phyloP scores from a whole-genome alignment of 37 sponge, comb jelly and placozoan genomes.

The Hexactinellida sp. region DNA sequence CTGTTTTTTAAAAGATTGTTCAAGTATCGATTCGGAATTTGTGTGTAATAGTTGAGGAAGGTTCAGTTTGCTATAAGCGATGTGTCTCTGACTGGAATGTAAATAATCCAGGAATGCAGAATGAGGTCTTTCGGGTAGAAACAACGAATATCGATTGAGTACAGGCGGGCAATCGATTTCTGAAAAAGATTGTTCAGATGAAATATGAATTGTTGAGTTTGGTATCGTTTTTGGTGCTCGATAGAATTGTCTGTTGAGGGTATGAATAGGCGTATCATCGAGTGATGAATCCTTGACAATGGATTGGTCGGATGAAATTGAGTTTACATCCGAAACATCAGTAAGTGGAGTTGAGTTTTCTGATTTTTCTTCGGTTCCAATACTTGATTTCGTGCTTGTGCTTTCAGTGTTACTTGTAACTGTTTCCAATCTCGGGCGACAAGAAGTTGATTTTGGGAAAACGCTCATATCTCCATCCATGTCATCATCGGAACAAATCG shows the following conservation, averaged over 20 bases:
- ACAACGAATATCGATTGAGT: not conserved
- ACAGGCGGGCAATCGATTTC: slow-evolving; percentile 6
- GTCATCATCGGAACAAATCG: not conserved
- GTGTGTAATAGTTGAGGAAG: not conserved
- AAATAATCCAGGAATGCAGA: not conserved
- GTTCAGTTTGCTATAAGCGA: not conserved
- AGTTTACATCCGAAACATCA: not conserved
- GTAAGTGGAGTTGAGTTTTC: not conserved
- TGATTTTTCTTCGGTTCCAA: not conserved
- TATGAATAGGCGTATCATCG: not conserved
- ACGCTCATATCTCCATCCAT: not conserved
- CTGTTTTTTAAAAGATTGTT: not conserved
- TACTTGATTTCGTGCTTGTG: not conserved
- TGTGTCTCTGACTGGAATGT: not conserved
- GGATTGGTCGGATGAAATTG: not conserved
- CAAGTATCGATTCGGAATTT: not conserved
- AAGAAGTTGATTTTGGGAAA: not conserved
- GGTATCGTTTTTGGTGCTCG: not conserved
- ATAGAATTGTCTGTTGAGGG: not conserved
- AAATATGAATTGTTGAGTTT: not conserved
- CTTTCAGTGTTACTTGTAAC: not conserved
- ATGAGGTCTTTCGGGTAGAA: not conserved
- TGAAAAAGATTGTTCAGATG: not conserved
- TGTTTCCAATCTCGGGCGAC: not conserved
- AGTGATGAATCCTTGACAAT: not conserved